A percentile compares a stretch with the other conserved stretches of the same genome.
phyloP scores from a whole-genome alignment of 1,140 invertebrate species.

The Heliconius congener region DNA sequence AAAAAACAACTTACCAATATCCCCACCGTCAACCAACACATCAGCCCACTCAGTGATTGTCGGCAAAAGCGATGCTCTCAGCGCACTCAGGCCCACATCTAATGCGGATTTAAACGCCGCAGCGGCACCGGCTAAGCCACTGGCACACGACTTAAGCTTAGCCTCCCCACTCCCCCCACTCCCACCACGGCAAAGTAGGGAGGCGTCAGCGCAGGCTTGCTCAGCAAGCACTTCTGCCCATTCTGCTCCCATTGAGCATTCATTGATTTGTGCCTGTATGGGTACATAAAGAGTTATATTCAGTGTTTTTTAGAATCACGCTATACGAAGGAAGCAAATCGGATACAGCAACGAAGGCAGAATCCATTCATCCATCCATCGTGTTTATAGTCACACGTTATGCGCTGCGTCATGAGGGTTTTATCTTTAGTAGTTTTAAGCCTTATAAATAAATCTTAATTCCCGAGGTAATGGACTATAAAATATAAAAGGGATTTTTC shows the following conservation, averaged over 20 bases:
- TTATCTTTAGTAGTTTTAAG: no score
- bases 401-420: no score
- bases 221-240: conserved; percentile 86
- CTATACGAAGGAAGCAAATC: neutral
- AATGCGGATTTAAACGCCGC: conserved; percentile 53
- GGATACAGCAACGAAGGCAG: neutral
- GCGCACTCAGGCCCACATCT: conserved; percentile 46
- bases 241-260: conserved; percentile 88
- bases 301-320: neutral
- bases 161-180: conserved; percentile 37
- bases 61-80: conserved; percentile 50
- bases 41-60: conserved; percentile 50
- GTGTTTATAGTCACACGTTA: no score
- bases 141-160: conserved; percentile 58
- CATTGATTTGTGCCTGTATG: conserved; percentile 94
- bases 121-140: conserved; percentile 53
- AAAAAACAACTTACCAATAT: conserved; percentile 35
- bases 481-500: no score
- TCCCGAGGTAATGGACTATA: no score
- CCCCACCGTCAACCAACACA: conserved; percentile 39
- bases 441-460: no score
- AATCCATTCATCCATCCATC: neutral
- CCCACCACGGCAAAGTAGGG: conserved; percentile 38
- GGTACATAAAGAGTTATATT: neutral
- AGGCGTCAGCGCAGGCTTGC: conserved; percentile 53